Percentiles rank a stretch among this genome's conserved stretches.
phyloP scores from a whole-genome alignment of 2,797 vertebrate genomes.

The Xenentodon cancila region DNA sequence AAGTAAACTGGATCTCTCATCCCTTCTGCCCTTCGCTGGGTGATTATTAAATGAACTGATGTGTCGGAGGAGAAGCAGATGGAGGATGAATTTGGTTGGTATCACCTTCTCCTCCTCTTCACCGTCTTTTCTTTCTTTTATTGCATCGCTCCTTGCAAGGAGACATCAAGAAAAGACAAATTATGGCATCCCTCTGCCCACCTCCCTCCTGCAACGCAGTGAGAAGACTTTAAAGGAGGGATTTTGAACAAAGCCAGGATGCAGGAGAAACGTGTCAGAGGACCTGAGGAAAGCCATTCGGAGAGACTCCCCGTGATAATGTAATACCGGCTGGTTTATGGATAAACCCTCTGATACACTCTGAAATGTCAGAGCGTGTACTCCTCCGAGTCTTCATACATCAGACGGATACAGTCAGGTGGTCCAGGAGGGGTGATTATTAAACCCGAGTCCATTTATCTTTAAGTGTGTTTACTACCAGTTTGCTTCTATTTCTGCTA shows the following conservation, averaged over 20 bases:
- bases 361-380: constrained; percentile 22
- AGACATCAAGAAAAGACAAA: constrained; percentile 73
- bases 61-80: constrained; percentile 28
- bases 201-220: constrained; percentile 38
- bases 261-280: constrained; percentile 48
- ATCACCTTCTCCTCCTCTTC: constrained; percentile 32
- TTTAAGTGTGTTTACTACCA: not conserved
- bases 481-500: not conserved
- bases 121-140: not conserved
- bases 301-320: constrained; percentile 37
- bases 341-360: constrained; percentile 50
- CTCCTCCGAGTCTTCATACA: constrained; percentile 12
- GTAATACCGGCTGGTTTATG: constrained; percentile 43
- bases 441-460: constrained; percentile 18
- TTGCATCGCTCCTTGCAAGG: constrained; percentile 44
- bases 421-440: constrained; percentile 3
- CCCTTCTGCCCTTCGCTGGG: constrained; percentile 42
- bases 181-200: constrained; percentile 48
- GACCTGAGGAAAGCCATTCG: constrained; percentile 34
- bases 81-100: constrained; percentile 26
- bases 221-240: constrained; percentile 53
- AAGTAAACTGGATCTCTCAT: constrained; percentile 30
- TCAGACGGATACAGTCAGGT: constrained; percentile 20
- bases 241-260: constrained; percentile 55
- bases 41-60: constrained; percentile 59